phyloP scores from a whole-genome alignment of 2,113 vertebrate species.

The Kryptolebias marmoratus region DNA sequence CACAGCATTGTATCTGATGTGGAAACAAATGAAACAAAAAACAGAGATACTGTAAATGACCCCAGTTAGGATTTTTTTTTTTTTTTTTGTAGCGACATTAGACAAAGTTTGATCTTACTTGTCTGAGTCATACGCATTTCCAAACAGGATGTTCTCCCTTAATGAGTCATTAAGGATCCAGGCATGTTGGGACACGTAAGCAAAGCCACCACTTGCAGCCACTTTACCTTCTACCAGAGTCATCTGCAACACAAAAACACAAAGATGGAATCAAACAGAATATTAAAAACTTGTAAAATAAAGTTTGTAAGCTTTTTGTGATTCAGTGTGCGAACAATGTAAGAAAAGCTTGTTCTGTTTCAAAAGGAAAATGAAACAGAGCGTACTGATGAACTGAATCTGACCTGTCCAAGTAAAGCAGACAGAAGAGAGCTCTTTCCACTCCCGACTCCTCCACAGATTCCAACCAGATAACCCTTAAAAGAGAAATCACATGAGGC shows the following conservation, averaged over 20 bases:
- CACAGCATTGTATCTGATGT: conserved; percentile 76
- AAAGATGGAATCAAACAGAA: background rate
- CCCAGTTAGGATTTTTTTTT: background rate
- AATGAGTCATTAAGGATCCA: conserved; percentile 86
- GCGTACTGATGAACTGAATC: conserved; percentile 13
- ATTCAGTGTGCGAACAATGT: background rate
- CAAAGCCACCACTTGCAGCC: conserved; percentile 77
- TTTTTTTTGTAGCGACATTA: background rate
- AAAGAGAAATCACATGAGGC: background rate
- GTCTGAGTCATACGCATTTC: conserved; percentile 73
- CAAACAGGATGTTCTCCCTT: conserved; percentile 85
- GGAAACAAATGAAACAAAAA: background rate
- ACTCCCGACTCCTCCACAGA: conserved; percentile 84
- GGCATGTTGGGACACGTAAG: conserved; percentile 84
- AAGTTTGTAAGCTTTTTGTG: no score
- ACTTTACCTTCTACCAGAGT: conserved; percentile 81
- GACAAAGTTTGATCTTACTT: conserved; percentile 70
- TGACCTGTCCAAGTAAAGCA: conserved; percentile 85
- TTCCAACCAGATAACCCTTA: conserved; percentile 83
- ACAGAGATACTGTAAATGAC: background rate
- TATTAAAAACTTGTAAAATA: no score
- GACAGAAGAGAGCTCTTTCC: conserved; percentile 87
- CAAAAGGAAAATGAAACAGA: background rate
- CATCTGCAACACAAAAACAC: conserved; percentile 73
- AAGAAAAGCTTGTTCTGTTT: background rate